A percentile compares a stretch with the other conserved stretches of the same genome.
Evolutionary conservation across 2,113 vertebrate species (phyloP).

Genomic region (Odocoileus hemionus): DNA sequence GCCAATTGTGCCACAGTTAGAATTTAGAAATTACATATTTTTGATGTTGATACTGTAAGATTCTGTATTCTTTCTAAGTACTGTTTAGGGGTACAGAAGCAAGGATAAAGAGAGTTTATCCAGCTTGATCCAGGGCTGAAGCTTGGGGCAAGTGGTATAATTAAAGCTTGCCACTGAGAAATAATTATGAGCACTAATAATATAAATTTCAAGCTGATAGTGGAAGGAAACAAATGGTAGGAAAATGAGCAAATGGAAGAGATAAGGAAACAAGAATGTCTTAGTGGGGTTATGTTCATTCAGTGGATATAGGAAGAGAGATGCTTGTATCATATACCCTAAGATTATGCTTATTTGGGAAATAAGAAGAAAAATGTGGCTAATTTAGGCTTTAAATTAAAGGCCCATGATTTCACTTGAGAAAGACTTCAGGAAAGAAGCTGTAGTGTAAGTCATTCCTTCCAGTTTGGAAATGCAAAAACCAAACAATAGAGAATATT

Average conservation of each 20-base stretch:
- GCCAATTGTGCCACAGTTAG: background rate
- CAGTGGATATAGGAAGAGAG: background rate
- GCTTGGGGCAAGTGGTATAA: background rate
- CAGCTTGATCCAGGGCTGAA: background rate
- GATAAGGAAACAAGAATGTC: background rate
- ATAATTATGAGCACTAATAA: background rate
- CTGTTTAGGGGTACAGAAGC: background rate
- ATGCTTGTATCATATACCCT: background rate
- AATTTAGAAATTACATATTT: background rate
- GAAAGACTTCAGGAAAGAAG: background rate
- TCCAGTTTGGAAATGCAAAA: background rate
- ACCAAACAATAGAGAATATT: background rate
- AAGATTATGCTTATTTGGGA: background rate
- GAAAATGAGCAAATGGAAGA: background rate
- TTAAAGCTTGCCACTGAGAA: background rate
- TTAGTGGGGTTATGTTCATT: background rate
- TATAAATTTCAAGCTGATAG: background rate
- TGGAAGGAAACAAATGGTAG: background rate
- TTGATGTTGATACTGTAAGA: background rate
- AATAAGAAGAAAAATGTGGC: background rate
- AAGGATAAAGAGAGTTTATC: background rate
- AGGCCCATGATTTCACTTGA: background rate
- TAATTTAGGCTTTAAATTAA: background rate
- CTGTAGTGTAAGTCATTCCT: background rate
- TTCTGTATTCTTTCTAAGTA: background rate